Evolutionary conservation across 2,113 vertebrate species (phyloP).

Genomic region (Rhinoderma darwinii): DNA sequence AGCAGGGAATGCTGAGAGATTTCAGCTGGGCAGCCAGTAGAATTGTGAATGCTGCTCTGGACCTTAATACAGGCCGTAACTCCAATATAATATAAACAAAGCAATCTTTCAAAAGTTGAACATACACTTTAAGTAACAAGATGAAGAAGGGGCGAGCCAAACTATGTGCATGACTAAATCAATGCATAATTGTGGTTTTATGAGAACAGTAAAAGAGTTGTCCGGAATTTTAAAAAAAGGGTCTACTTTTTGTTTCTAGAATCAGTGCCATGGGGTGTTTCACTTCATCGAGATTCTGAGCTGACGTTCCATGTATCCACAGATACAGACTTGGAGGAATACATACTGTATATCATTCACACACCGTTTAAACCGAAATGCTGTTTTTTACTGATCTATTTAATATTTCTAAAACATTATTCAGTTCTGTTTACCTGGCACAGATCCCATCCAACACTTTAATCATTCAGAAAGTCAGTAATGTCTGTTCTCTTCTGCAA

Average conservation of each 20-base stretch:
- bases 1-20: neutral
- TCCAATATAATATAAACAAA: neutral
- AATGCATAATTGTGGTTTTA: neutral
- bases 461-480: neutral
- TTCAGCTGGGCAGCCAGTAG: neutral
- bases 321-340: neutral
- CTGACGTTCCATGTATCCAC: neutral
- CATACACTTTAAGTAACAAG: too few species aligned
- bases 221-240: too few species aligned
- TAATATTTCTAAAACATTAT: constrained; percentile 15
- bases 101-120: neutral
- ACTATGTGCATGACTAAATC: neutral
- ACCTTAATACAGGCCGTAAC: neutral
- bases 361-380: neutral
- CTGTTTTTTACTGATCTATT: neutral
- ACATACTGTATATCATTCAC: neutral
- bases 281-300: neutral
- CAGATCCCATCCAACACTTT: neutral
- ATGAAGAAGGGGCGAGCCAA: neutral
- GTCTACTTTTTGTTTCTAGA: too few species aligned
- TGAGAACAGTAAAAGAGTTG: too few species aligned
- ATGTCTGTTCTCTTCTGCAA: constrained; percentile 13
- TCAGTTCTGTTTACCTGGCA: constrained; percentile 26
- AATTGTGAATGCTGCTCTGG: neutral
- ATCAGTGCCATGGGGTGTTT: too few species aligned